Percentiles rank a stretch among this genome's conserved stretches.
Evolutionary conservation across 2,113 vertebrate species (phyloP).

Genomic region (Periophthalmus modestus): DNA sequence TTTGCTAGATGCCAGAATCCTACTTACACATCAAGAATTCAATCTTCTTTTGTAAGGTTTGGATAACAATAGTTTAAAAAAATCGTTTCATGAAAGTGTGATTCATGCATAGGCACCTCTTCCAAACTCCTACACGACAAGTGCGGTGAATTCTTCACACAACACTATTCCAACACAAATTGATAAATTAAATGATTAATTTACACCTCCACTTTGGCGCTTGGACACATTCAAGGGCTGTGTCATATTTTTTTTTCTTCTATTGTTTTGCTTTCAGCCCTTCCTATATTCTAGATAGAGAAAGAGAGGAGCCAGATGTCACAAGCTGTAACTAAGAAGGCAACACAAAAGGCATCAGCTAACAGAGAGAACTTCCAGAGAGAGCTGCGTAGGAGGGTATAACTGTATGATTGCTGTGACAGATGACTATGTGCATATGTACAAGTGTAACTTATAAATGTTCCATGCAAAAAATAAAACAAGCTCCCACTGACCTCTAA

Average conservation of each 20-base stretch:
- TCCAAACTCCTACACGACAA: conserved; percentile 69
- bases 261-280: conserved; percentile 17
- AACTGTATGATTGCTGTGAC: conserved; percentile 41
- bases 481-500: conserved; percentile 7
- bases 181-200: conserved; percentile 66
- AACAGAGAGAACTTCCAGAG: conserved; percentile 49
- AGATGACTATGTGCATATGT: conserved; percentile 35
- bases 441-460: conserved; percentile 24
- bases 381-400: conserved; percentile 52
- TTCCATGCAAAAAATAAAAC: conserved; percentile 16
- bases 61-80: conserved; percentile 44
- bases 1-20: conserved; percentile 22
- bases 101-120: conserved; percentile 63
- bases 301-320: conserved; percentile 56
- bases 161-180: conserved; percentile 56
- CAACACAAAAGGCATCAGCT: conserved; percentile 47
- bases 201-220: conserved; percentile 43
- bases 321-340: conserved; percentile 39
- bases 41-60: conserved; percentile 27
- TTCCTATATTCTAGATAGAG: conserved; percentile 38
- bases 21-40: not conserved
- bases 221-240: conserved; percentile 44
- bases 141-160: conserved; percentile 55
- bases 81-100: conserved; percentile 56
- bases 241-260: conserved; percentile 23